These are phyloP conservation scores for Amiota minor DNA, from an alignment of 2,888 invertebrate species.

Conservation along the genomic window DNA sequence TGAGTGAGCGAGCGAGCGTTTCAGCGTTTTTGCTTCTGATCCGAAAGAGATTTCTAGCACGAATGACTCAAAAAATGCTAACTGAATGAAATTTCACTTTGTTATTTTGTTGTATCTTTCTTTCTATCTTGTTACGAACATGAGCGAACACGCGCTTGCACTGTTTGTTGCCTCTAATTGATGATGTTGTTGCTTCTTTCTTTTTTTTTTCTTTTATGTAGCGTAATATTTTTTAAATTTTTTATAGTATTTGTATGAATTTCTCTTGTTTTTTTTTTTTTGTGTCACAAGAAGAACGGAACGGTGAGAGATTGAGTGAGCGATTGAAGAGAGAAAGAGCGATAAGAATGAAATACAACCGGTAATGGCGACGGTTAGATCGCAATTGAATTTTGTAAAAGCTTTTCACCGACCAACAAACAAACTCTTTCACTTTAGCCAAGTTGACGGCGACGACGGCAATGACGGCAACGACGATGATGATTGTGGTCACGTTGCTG, in stretches of 20 bases:
- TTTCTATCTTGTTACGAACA: no score
- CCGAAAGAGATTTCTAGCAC: conserved; percentile 20
- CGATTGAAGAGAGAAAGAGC: no score
- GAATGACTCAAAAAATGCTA: not conserved
- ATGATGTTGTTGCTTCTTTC: no score
- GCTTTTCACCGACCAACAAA: conserved; percentile 58
- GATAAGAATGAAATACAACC: conserved; percentile 16
- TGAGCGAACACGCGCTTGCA: no score
- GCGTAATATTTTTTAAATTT: no score
- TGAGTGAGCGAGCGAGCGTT: no score
- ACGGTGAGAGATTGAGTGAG: no score
- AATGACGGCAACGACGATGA: not conserved
- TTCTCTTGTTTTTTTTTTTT: no score
- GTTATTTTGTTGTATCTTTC: not conserved
- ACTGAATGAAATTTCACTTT: conserved; percentile 11
- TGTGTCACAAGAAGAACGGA: no score
- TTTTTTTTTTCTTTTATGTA: no score
- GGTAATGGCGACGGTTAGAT: conserved; percentile 58
- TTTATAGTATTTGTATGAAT: no score
- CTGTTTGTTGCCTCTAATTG: no score
- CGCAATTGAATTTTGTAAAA: conserved; percentile 69
- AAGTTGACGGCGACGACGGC: conserved; percentile 26
- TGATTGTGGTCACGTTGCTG: conserved; percentile 64
- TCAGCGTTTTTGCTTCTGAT: not conserved
- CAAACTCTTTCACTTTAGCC: conserved; percentile 8